Evolutionary conservation across 2,888 invertebrate genomes (phyloP), one percentile per base, ranked within the genome.

Genomic region (Liodrosophila aerea): DNA sequence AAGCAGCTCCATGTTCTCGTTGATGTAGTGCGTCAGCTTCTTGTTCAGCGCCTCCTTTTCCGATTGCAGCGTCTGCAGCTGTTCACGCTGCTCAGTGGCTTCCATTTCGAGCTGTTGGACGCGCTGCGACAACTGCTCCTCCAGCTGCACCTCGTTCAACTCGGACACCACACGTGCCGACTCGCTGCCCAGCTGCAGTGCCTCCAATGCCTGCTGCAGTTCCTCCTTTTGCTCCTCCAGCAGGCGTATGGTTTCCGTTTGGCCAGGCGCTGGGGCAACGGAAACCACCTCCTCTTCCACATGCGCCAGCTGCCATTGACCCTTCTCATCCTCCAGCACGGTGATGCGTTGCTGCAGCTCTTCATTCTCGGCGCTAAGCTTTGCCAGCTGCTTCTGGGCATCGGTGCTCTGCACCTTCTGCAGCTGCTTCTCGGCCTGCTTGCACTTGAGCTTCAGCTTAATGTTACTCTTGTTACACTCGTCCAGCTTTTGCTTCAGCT

Each of bases 321-420:
- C 96, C 91, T 97, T 97, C 90, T 97, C 97, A 89, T 96, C 96
- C 90, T 96, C 96, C 69, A 97, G 90, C 87, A 96, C 95, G 9
- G 95, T 94, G 62, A 97, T 93, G 91, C 93, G 94, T 76, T 95
- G 94, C 64, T 93, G 93, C 45, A 94, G 89, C 70, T 92, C 91
- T 65, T 92, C 92, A 71, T 93, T 91, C 82, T 93, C 93, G 59
- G 92, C 92, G 83, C 91, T 92, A 44, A 95, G 89, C 73, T 92
- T 92, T 0, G 93, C 92, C 57, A 95, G 91, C 88, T 95, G 93
- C 33, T 92, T 92, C 88, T 94, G 93, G 9, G 92, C 88, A 86
- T 95, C 94, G 33, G 93, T 93, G 34, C 94, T 92, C 76, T 92
- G 93, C 51, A 93, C 92, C 75, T 92, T 91, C 65, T 93, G 93